Conservation (phyloP, 1,140 invertebrate genomes). For the Heterodera carotae region DNA sequence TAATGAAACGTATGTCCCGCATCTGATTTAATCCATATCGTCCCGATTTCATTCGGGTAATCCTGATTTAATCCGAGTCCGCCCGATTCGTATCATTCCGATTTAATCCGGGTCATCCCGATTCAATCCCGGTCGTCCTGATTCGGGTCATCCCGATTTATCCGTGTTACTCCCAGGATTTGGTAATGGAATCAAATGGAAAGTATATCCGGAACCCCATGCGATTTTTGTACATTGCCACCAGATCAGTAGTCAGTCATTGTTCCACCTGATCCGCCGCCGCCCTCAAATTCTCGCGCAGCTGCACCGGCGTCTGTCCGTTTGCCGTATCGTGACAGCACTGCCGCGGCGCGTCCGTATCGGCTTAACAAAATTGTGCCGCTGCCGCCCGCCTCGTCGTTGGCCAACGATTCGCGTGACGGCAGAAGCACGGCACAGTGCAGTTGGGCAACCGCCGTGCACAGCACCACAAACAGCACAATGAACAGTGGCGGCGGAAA, state of each 20-base stretch:
- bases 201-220: too few species aligned
- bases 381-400: neutral
- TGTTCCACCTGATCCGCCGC: neutral
- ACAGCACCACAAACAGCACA: neutral
- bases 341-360: conserved; percentile 28
- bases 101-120: too few species aligned
- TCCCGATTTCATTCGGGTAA: too few species aligned
- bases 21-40: too few species aligned
- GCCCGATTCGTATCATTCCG: too few species aligned
- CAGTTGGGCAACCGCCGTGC: neutral
- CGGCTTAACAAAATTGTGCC: conserved; percentile 14
- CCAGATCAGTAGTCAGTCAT: neutral
- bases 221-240: too few species aligned
- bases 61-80: too few species aligned
- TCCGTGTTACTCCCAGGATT: too few species aligned
- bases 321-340: conserved; percentile 27
- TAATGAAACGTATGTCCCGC: too few species aligned
- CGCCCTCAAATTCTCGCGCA: neutral
- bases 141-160: too few species aligned
- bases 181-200: neutral
- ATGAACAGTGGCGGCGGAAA: neutral
- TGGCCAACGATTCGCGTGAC: too few species aligned
- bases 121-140: too few species aligned
- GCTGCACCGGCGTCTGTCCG: neutral
- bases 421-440: neutral